These are phyloP conservation scores for Leptocoma aspasia DNA, from an alignment of 2,113 vertebrate species.

Conservation along the genomic window DNA sequence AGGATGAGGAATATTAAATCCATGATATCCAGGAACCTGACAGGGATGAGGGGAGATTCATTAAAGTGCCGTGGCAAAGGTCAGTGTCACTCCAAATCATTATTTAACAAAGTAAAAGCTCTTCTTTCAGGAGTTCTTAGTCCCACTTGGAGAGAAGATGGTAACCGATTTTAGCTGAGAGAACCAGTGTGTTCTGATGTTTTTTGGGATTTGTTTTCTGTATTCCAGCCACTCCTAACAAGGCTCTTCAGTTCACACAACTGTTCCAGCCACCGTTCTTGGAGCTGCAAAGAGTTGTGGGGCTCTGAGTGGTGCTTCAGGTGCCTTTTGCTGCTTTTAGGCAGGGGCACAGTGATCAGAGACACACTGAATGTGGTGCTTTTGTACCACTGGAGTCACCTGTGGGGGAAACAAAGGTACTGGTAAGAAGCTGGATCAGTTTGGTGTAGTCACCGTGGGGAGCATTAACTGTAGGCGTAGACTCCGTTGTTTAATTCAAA, in stretches of 20 bases:
- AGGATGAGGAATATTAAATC: neutral
- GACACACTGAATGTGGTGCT: neutral
- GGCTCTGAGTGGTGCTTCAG: neutral
- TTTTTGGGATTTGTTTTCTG: neutral
- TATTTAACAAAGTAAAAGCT: neutral
- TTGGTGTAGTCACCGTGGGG: neutral
- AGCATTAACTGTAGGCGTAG: neutral
- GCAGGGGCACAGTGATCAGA: neutral
- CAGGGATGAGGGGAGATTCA: neutral
- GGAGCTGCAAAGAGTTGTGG: neutral
- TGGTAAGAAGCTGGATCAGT: neutral
- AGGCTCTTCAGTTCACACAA: neutral
- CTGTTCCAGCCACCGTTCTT: fast-evolving
- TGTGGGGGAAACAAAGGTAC: neutral
- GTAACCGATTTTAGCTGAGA: neutral
- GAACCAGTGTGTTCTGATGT: neutral
- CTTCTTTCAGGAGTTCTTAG: neutral
- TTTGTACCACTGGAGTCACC: neutral
- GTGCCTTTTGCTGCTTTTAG: neutral
- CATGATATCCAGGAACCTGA: neutral
- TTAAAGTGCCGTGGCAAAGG: neutral
- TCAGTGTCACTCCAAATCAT: neutral
- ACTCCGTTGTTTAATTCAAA: neutral
- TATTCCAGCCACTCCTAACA: neutral
- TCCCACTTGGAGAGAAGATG: neutral